Percentiles rank a stretch among this genome's conserved stretches.
phyloP scores from a whole-genome alignment of 2,113 vertebrate genomes.

The Ctenodactylus gundi region DNA sequence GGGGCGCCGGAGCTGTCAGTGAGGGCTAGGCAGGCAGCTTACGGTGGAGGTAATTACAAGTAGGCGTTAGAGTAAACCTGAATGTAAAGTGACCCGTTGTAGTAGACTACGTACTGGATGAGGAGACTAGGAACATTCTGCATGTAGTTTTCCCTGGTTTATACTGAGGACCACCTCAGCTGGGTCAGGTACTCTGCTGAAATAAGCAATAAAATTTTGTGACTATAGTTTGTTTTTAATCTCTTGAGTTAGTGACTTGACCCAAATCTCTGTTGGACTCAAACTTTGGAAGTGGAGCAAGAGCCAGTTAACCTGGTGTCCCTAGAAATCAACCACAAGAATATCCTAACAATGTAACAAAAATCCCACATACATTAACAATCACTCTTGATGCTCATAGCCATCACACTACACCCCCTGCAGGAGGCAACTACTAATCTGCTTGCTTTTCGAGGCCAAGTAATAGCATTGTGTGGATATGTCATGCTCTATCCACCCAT shows the following conservation, averaged over 20 bases:
- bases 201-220: not conserved
- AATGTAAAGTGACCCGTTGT: not conserved
- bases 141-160: not conserved
- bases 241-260: not conserved
- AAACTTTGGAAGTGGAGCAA: not conserved
- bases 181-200: not conserved
- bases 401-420: not conserved
- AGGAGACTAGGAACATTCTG: not conserved
- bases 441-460: not conserved
- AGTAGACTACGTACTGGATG: not conserved
- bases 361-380: not conserved
- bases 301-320: not conserved
- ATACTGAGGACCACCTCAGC: not conserved
- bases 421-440: not conserved
- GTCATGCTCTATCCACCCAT: not conserved
- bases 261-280: not conserved
- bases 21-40: not conserved
- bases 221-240: not conserved
- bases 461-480: not conserved
- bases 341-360: not conserved
- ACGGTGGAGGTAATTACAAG: not conserved
- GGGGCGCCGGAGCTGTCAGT: not conserved
- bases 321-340: not conserved
- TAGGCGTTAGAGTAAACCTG: not conserved
- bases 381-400: not conserved